phyloP scores from a whole-genome alignment of 2,888 invertebrate species.

The Lycocerus yunnanus region DNA sequence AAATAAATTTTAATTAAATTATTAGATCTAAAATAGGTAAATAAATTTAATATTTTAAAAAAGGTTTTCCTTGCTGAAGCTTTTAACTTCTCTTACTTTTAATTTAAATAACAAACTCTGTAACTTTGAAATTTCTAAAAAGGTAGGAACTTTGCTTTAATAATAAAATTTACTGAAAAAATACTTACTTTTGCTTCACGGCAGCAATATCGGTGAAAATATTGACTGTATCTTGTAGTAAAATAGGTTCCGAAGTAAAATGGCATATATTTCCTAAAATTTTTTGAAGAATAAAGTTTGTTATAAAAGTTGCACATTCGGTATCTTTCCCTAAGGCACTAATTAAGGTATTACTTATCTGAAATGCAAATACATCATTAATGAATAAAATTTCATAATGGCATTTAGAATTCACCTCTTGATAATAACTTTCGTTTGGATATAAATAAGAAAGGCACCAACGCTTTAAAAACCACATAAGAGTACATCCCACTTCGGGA shows the following conservation, averaged over 20 bases:
- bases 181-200: constrained; percentile 51
- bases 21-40: no score
- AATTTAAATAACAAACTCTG: no score
- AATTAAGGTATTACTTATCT: constrained; percentile 65
- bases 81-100: no score
- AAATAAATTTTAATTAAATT: no score
- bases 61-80: no score
- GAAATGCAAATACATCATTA: constrained; percentile 33
- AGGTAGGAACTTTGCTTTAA: no score
- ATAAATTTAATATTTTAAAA: no score
- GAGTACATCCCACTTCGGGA: constrained; percentile 76
- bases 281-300: constrained; percentile 68
- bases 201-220: constrained; percentile 58
- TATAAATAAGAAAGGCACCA: constrained; percentile 77
- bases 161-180: background rate
- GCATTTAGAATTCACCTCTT: constrained; percentile 53
- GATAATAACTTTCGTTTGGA: constrained; percentile 64
- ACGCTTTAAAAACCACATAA: constrained; percentile 79
- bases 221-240: constrained; percentile 67
- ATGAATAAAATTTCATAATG: constrained; percentile 31
- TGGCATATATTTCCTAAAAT: constrained; percentile 65
- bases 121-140: no score
- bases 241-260: constrained; percentile 65
- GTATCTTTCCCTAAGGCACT: constrained; percentile 70
- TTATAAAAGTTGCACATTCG: constrained; percentile 66